Conservation (phyloP, 2,113 vertebrate species). For the Petroica traversi region DNA sequence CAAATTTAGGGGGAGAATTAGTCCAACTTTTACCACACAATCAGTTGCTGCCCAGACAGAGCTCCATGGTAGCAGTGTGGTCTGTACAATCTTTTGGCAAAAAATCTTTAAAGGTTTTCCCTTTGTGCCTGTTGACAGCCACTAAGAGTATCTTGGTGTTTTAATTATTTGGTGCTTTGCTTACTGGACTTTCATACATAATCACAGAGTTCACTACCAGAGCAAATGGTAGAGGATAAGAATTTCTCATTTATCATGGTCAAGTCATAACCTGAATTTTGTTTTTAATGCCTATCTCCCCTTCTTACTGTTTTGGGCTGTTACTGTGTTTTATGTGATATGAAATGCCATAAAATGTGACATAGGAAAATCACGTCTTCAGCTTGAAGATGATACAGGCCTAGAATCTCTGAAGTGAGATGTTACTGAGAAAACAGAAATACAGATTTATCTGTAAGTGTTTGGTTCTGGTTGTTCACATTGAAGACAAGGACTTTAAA, state of each 20-base stretch:
- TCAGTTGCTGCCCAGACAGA: not conserved
- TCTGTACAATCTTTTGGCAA: not conserved
- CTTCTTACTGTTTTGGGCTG: not conserved
- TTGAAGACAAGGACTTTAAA: not conserved
- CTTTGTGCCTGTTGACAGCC: not conserved
- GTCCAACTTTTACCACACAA: not conserved
- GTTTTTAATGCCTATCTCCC: not conserved
- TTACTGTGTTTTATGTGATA: not conserved
- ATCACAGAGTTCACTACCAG: not conserved
- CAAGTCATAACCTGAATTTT: not conserved
- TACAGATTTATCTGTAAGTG: not conserved
- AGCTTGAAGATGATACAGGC: not conserved
- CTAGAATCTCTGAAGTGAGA: not conserved
- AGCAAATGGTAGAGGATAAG: not conserved
- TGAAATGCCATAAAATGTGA: not conserved
- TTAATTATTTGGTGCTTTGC: not conserved
- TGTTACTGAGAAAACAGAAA: not conserved
- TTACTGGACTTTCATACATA: not conserved
- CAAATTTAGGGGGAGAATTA: not conserved
- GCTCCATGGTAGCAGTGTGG: not conserved
- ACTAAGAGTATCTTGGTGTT: not conserved
- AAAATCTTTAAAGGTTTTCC: not conserved
- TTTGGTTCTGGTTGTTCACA: not conserved
- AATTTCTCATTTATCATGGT: not conserved
- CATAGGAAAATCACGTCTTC: not conserved